These are phyloP conservation scores for Cirrhinus mrigala DNA, from an alignment of 2,797 vertebrate genomes.

Conservation along the genomic window DNA sequence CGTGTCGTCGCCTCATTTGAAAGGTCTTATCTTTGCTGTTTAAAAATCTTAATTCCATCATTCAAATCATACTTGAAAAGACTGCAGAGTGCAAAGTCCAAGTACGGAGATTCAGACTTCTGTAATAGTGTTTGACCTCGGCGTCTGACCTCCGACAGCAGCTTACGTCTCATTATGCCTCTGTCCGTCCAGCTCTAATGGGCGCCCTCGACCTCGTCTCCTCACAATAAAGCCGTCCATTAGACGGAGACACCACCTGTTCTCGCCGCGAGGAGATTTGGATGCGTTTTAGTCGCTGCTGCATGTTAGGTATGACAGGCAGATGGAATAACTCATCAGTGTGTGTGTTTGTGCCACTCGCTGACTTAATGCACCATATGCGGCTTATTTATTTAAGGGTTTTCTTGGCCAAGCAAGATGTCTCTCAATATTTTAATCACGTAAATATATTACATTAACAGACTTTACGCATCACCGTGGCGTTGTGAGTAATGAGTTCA, in stretches of 20 bases:
- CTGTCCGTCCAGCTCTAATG: slow-evolving; percentile 5
- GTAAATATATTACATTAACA: slow-evolving; percentile 36
- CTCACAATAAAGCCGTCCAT: not conserved
- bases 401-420: slow-evolving; percentile 33
- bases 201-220: not conserved
- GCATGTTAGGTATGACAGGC: slow-evolving; percentile 23
- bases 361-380: slow-evolving; percentile 41
- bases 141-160: slow-evolving; percentile 12
- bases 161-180: slow-evolving; percentile 17
- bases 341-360: slow-evolving; percentile 4
- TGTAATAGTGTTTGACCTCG: slow-evolving; percentile 14
- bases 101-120: not conserved
- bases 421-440: slow-evolving; percentile 43
- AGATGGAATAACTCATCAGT: slow-evolving; percentile 48
- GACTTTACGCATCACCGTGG: slow-evolving; percentile 10
- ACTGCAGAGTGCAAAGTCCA: not conserved
- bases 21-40: not conserved
- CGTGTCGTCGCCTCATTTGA: not conserved
- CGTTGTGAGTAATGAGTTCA: slow-evolving; percentile 23
- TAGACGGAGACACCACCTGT: slow-evolving; percentile 19
- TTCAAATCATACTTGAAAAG: slow-evolving; percentile 6
- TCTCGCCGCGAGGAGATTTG: not conserved
- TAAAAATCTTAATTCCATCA: not conserved
- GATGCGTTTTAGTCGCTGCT: slow-evolving; percentile 28
- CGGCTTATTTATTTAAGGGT: slow-evolving; percentile 26